Percentiles rank a stretch among this genome's conserved stretches.
Conservation (phyloP, 1,140 invertebrate genomes). For the Whitmania pigra region DNA sequence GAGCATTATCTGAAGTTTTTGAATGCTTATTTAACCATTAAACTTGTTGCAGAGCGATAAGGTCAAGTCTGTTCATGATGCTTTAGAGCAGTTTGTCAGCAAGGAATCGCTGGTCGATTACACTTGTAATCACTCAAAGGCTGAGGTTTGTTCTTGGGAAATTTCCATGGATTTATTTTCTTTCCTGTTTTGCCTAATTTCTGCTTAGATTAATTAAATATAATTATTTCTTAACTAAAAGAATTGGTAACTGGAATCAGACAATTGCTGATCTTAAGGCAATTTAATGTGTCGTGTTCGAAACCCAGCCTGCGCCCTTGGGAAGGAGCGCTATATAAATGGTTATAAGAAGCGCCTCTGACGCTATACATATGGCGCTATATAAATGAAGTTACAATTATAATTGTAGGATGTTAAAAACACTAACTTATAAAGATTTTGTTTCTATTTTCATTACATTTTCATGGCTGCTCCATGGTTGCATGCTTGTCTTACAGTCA, state of each 20-base stretch:
- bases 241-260: too few relatives aligned
- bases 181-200: too few relatives aligned
- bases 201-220: too few relatives aligned
- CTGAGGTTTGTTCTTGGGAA: slow-evolving; percentile 49
- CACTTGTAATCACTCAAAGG: slow-evolving; percentile 62
- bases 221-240: too few relatives aligned
- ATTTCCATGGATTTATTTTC: neutral
- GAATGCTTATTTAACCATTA: neutral
- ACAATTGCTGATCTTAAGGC: neutral
- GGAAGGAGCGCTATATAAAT: too few relatives aligned
- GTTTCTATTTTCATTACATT: neutral
- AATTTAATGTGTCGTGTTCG: too few relatives aligned
- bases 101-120: slow-evolving; percentile 72
- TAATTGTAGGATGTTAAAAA: neutral
- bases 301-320: too few relatives aligned
- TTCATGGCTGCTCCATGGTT: neutral
- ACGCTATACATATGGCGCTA: too few relatives aligned
- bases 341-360: too few relatives aligned
- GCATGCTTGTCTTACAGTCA: neutral
- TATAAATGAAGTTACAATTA: too few relatives aligned
- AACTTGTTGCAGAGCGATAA: slow-evolving; percentile 59
- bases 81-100: slow-evolving; percentile 66
- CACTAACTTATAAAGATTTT: neutral
- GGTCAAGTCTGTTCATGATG: slow-evolving; percentile 57
- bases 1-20: neutral